A percentile compares a stretch with the other conserved stretches of the same genome.
These are phyloP conservation scores for Phragmatobia fuliginosa DNA, from an alignment of 2,888 invertebrate species.

Conservation along the genomic window DNA sequence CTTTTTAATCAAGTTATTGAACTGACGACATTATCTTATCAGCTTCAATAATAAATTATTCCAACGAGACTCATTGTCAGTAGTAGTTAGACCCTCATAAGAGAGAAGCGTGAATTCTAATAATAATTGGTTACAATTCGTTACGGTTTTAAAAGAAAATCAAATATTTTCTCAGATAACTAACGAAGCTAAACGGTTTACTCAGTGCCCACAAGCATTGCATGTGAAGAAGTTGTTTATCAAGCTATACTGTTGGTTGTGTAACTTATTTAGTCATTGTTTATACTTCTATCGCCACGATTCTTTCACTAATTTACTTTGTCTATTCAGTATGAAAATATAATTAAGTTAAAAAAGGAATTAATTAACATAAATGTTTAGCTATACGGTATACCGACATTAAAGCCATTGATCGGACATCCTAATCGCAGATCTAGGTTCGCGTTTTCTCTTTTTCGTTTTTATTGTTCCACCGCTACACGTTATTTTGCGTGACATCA, in stretches of 20 bases:
- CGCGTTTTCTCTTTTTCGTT: constrained; percentile 68
- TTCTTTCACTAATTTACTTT: constrained; percentile 26
- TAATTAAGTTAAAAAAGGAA: constrained; percentile 5
- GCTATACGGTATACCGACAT: neutral
- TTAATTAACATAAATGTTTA: constrained; percentile 1
- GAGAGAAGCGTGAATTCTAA: constrained; percentile 39
- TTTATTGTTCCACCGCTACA: constrained; percentile 65
- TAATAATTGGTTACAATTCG: constrained; percentile 53
- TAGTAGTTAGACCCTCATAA: constrained; percentile 52
- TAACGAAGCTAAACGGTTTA: constrained; percentile 39
- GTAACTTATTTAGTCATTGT: constrained; percentile 50
- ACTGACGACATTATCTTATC: constrained; percentile 79
- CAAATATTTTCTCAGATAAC: constrained; percentile 45
- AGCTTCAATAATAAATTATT: constrained; percentile 69
- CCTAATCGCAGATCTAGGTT: constrained; percentile 56
- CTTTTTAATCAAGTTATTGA: constrained; percentile 74
- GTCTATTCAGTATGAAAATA: constrained; percentile 10
- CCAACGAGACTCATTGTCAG: constrained; percentile 57
- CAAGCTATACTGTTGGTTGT: constrained; percentile 54
- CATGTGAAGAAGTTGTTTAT: constrained; percentile 60
- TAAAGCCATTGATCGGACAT: constrained; percentile 42
- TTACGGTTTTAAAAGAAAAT: constrained; percentile 45
- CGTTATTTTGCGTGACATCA: constrained; percentile 56
- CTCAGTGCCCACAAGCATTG: constrained; percentile 51
- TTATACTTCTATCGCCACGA: constrained; percentile 37